Base-by-base conservation (phyloP, 2,797 vertebrate species). In the Luscinia luscinia region DNA sequence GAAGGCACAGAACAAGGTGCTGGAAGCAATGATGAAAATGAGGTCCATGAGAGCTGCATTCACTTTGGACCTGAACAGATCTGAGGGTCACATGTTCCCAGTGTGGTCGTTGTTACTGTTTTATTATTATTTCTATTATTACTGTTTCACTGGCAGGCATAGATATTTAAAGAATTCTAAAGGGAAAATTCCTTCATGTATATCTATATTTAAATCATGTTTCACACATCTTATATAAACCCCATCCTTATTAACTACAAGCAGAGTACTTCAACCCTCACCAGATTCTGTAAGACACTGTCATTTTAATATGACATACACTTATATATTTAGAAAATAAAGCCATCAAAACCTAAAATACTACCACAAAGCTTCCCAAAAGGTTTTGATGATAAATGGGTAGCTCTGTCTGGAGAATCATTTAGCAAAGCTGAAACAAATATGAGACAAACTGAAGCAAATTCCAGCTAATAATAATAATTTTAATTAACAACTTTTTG, bases 401-500 rank as follows among this genome's bases (percentile, higher is more conserved):
- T 14, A 21, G 6, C 21, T 93, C 38, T 52, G 26, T 30, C 46
- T 68, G 62, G 46, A 77, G 22, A 24, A 64, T 36, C 12, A 46
- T 43, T 83, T 46, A 89, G n/a, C 16, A 81, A 48, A 86, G 89
- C 12, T 26, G 36, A 76, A 77, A 15, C 9, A 91, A 64, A 55
- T 28, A 49, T 23, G 48, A 49, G 14, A 49, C 24, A 49, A 88
- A 92, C 11, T 26, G 40, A 78, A 75, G 13, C 9, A 91, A 64
- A 55, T 11, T 23, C 30, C 63, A 55, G 45, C 38, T 48, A 51
- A 24, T 41, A 34, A 28, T 21, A 48, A 11, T 21, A 46, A 36
- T 58, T 24, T 24, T 23, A 58, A 36, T 13, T 10, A 54, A 32
- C 10, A 79, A 62, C 6, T 38, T 62, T 61, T 62, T 83, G 14